phyloP scores from a whole-genome alignment of 2,888 invertebrate species.

The Tachina lurida region DNA sequence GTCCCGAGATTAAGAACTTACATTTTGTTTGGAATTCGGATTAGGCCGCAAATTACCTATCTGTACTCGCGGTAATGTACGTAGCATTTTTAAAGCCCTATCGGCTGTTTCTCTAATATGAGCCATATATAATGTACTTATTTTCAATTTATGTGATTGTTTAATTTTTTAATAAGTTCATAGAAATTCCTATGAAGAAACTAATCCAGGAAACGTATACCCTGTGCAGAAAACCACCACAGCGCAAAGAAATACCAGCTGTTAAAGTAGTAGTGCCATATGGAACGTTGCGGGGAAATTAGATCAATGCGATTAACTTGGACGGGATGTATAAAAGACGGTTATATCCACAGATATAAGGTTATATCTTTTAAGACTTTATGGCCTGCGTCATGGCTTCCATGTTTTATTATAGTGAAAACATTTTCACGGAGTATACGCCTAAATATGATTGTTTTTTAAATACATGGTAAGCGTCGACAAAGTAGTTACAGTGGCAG shows the following conservation, averaged over 20 bases:
- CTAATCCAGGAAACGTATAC: no score
- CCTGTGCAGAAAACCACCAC: background rate
- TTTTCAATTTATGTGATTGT: background rate
- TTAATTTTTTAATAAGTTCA: background rate
- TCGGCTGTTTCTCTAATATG: slow-evolving; percentile 85
- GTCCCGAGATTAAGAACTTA: slow-evolving; percentile 80
- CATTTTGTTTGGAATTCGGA: slow-evolving; percentile 86
- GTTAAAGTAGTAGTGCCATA: background rate
- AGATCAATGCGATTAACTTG: no score
- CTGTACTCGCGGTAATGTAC: slow-evolving; percentile 89
- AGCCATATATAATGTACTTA: slow-evolving; percentile 73
- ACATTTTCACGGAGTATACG: no score
- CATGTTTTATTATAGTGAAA: no score
- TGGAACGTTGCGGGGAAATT: background rate
- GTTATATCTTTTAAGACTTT: no score
- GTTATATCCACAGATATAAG: no score
- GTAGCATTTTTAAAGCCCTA: slow-evolving; percentile 89
- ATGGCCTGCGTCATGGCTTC: no score
- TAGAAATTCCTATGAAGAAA: no score
- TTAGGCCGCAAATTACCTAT: slow-evolving; percentile 90
- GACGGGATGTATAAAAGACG: no score
- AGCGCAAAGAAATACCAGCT: background rate
- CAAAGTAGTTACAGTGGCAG: no score
- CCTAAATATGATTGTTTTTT: no score
- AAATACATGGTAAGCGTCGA: no score